Evolutionary conservation across 2,888 invertebrate genomes (phyloP).

Genomic region (Apodemia mormo): DNA sequence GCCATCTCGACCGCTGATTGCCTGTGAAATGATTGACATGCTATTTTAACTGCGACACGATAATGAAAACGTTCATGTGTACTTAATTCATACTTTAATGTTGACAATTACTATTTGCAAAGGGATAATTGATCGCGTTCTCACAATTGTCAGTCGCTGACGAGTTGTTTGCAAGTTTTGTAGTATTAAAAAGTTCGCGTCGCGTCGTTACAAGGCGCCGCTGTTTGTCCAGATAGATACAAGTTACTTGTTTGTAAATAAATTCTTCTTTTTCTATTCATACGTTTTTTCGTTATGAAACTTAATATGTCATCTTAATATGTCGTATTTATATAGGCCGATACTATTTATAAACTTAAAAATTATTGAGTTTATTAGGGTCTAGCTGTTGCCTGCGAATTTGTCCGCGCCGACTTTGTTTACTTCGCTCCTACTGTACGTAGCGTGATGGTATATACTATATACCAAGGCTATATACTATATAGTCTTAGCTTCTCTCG

Average conservation of each 20-base stretch:
- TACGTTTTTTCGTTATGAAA: constrained; percentile 49
- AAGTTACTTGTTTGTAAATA: constrained; percentile 50
- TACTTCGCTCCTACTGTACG: too few relatives aligned
- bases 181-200: constrained; percentile 53
- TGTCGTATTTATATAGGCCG: constrained; percentile 69
- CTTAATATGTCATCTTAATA: constrained; percentile 66
- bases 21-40: constrained; percentile 77
- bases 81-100: constrained; percentile 70
- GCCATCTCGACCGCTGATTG: constrained; percentile 60
- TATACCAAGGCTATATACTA: too few relatives aligned
- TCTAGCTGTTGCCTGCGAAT: too few relatives aligned
- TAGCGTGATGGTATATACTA: too few relatives aligned
- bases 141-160: constrained; percentile 77
- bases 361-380: constrained; percentile 20
- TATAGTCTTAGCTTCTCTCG: too few relatives aligned
- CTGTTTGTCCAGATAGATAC: constrained; percentile 50
- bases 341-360: constrained; percentile 46
- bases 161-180: constrained; percentile 69
- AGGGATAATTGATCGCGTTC: constrained; percentile 79
- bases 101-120: constrained; percentile 77
- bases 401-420: too few relatives aligned
- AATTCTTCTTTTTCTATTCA: constrained; percentile 51
- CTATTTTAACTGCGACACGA: constrained; percentile 71
- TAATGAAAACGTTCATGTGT: constrained; percentile 72
- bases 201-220: constrained; percentile 56